Percentiles rank a stretch among this genome's conserved stretches.
phyloP scores from a whole-genome alignment of 2,113 vertebrate genomes.

The Mirounga angustirostris region DNA sequence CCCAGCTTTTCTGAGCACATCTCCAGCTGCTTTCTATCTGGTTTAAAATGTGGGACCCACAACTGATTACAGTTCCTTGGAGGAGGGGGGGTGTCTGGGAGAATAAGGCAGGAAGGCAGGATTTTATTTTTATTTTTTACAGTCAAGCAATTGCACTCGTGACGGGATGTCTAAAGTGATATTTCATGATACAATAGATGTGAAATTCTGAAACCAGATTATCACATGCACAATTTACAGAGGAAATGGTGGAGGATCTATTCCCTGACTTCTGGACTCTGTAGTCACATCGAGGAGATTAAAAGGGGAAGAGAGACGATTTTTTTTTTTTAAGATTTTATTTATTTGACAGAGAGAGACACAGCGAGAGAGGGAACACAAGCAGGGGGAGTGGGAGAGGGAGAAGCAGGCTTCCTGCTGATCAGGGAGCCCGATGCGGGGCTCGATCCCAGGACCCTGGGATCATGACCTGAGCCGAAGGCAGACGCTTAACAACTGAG shows the following conservation, averaged over 20 bases:
- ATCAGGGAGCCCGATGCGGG: no score
- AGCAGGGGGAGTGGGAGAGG: no score
- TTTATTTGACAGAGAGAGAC: no score
- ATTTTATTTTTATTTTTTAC: constrained; percentile 54
- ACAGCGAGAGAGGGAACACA: no score
- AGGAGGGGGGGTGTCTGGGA: neutral
- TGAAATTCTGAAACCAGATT: neutral
- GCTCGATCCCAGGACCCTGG: no score
- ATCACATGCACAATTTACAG: neutral
- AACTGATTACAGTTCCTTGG: neutral
- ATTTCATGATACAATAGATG: neutral
- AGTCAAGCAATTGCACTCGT: constrained; percentile 47
- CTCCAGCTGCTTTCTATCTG: neutral
- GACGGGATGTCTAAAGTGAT: constrained; percentile 43
- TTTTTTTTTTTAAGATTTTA: neutral
- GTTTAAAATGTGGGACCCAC: neutral
- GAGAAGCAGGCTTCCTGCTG: no score
- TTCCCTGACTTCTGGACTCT: neutral
- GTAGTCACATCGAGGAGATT: neutral
- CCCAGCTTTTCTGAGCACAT: neutral
- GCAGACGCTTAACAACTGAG: no score
- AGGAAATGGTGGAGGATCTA: constrained; percentile 22
- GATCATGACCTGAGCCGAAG: no score
- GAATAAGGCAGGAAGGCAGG: neutral
- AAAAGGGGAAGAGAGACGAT: neutral